These are phyloP conservation scores for Cololabis saira DNA, from an alignment of 2,113 vertebrate genomes.

Conservation along the genomic window DNA sequence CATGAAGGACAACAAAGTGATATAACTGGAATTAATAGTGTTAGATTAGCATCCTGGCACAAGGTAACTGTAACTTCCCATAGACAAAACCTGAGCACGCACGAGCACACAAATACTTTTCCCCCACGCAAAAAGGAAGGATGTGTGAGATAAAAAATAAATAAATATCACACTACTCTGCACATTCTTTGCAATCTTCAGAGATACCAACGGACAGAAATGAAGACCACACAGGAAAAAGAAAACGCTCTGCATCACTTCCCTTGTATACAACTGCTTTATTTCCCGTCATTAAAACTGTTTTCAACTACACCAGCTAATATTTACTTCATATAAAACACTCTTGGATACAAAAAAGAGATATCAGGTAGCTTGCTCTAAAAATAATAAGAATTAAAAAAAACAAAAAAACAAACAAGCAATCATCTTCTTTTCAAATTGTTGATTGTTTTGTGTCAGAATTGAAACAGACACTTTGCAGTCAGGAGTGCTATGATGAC, in stretches of 20 bases:
- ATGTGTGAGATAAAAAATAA: neutral
- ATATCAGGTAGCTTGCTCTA: conserved; percentile 24
- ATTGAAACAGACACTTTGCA: conserved; percentile 5
- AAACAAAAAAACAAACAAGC: too few relatives aligned
- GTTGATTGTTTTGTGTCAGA: conserved; percentile 7
- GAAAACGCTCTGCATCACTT: neutral
- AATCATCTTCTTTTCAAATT: conserved; percentile 8
- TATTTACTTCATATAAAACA: neutral
- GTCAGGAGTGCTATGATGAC: neutral
- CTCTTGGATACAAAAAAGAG: neutral
- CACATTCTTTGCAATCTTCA: neutral
- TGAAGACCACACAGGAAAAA: conserved; percentile 10
- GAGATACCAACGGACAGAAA: conserved; percentile 35
- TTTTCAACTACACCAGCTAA: conserved; percentile 20
- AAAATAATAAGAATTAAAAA: neutral
- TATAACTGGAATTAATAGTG: conserved; percentile 19
- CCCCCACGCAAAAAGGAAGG: conserved; percentile 4
- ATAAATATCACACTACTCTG: neutral
- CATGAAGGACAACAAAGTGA: conserved; percentile 14
- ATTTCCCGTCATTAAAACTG: conserved; percentile 22
- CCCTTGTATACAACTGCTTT: conserved; percentile 30
- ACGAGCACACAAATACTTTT: neutral
- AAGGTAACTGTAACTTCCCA: conserved; percentile 7
- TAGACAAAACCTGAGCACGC: neutral
- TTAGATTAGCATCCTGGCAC: conserved; percentile 16